Percentiles rank a stretch among this genome's conserved stretches.
phyloP scores from a whole-genome alignment of 2,888 invertebrate species.

The Iphiclides podalirius region DNA sequence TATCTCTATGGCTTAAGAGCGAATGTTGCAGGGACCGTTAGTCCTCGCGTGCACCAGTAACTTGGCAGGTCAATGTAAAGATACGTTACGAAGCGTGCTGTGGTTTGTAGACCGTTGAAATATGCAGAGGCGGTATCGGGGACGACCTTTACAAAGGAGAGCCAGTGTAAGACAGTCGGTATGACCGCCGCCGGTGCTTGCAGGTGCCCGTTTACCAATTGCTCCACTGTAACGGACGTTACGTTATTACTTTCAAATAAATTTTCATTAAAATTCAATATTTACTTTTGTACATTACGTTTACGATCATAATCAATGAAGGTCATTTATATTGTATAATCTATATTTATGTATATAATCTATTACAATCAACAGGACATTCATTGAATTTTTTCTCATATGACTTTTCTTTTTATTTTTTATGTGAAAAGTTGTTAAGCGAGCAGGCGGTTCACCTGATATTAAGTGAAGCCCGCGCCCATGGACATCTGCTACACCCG shows the following conservation, averaged over 20 bases:
- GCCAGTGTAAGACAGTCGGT: conserved; percentile 63
- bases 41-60: conserved; percentile 26
- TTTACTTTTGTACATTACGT: neutral
- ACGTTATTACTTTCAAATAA: conserved; percentile 15
- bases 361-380: too few species aligned
- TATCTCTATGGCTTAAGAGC: conserved; percentile 31
- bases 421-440: too few species aligned
- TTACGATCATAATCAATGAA: too few species aligned
- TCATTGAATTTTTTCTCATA: too few species aligned
- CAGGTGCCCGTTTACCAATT: conserved; percentile 35
- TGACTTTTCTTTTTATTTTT: too few species aligned
- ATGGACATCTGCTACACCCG: too few species aligned
- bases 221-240: conserved; percentile 37
- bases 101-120: conserved; percentile 69
- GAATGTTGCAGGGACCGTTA: conserved; percentile 26
- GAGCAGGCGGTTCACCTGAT: too few species aligned
- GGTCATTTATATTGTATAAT: too few species aligned
- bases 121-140: conserved; percentile 75
- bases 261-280: neutral
- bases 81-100: conserved; percentile 68
- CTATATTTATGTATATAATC: too few species aligned
- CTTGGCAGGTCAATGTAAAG: conserved; percentile 54
- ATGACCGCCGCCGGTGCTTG: conserved; percentile 58
- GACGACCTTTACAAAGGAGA: conserved; percentile 65
- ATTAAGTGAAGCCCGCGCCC: too few species aligned